A percentile compares a stretch with the other conserved stretches of the same genome.
Conservation (phyloP, 1,140 invertebrate genomes). For the Tetramorium simillimum region DNA sequence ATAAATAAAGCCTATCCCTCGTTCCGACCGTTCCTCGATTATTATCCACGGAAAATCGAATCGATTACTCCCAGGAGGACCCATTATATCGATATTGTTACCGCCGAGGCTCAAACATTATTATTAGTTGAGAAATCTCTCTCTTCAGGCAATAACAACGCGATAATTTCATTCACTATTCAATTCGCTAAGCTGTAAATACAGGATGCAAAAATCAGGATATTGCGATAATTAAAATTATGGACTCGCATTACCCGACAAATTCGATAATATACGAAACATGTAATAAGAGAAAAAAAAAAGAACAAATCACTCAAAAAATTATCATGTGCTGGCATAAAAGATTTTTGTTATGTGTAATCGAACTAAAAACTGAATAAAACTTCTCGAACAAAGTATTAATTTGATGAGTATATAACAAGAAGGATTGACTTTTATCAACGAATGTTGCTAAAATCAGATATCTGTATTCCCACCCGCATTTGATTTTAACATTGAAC, state of each 20-base stretch:
- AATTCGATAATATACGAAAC: background rate
- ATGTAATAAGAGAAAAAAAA: background rate
- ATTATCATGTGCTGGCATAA: no score
- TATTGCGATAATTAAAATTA: conserved; percentile 3
- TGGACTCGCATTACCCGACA: background rate
- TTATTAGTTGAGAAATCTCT: conserved; percentile 33
- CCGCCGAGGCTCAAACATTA: conserved; percentile 30
- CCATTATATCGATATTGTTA: conserved; percentile 57
- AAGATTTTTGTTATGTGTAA: background rate
- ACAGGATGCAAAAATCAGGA: background rate
- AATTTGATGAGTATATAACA: background rate
- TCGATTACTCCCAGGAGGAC: conserved; percentile 45
- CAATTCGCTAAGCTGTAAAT: conserved; percentile 15
- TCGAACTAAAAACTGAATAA: background rate
- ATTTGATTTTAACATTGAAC: conserved; percentile 22
- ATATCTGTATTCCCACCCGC: background rate
- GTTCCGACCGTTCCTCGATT: conserved; percentile 30
- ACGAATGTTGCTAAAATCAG: background rate
- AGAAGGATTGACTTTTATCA: background rate
- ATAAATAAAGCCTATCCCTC: conserved; percentile 43
- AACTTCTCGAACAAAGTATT: background rate
- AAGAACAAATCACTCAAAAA: background rate
- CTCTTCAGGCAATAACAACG: background rate
- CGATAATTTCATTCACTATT: background rate
- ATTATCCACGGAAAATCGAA: conserved; percentile 59